phyloP scores from a whole-genome alignment of 2,888 invertebrate species.

The Imbricaverruca yamaguchii region DNA sequence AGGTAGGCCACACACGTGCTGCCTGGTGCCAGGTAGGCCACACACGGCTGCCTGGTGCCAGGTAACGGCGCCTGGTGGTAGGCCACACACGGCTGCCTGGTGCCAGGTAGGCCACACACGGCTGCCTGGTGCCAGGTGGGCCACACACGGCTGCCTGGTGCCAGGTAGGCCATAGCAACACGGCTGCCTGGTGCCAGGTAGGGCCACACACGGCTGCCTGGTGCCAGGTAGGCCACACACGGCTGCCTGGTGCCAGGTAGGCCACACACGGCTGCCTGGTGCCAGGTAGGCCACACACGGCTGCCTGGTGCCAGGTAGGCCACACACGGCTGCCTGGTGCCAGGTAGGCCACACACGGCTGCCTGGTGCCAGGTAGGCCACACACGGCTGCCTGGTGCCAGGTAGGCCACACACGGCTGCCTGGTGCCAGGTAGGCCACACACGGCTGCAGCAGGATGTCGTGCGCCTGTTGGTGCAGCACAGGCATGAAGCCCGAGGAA shows the following conservation, averaged over 20 bases:
- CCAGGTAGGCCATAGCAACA: neutral
- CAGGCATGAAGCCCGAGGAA: neutral
- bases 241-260: too few relatives aligned
- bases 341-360: too few relatives aligned
- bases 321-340: too few relatives aligned
- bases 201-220: too few relatives aligned
- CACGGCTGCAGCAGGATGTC: neutral
- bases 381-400: too few relatives aligned
- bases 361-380: too few relatives aligned
- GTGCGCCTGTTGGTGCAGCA: neutral
- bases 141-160: neutral
- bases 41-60: neutral
- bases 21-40: neutral
- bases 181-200: neutral
- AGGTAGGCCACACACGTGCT: neutral
- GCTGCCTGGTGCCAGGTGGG: neutral
- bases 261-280: too few relatives aligned
- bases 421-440: neutral
- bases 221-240: too few relatives aligned
- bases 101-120: neutral
- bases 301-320: too few relatives aligned
- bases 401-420: neutral
- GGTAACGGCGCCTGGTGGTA: too few relatives aligned
- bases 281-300: too few relatives aligned
- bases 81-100: neutral